Evolutionary conservation across 92 coral and sea anemone genomes (phyloP), one percentile per base, ranked within the genome.

Genomic region (Virgularia gustaviana): DNA sequence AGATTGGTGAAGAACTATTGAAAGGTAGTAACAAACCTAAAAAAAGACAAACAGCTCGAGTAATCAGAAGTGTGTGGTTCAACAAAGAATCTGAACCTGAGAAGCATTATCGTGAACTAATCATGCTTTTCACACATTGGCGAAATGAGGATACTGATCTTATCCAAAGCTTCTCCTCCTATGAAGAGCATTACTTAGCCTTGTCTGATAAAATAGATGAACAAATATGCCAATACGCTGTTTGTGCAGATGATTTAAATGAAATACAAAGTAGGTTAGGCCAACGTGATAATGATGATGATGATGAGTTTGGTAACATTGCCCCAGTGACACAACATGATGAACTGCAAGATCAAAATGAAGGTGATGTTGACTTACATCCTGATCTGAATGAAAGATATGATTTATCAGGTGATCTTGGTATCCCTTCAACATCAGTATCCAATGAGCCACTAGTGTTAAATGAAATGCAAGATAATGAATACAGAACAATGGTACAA

Each of bases 71-170:
- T 72, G 62, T 36, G 33, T 79, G 84, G 63, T 79, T 72, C 63
- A 71, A 63, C 49, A 83, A 66, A 49, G 70, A 81, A 75, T 53
- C 63, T 18, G 57, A 79, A 35, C 84, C 79, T 42, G 79, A 83
- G 68, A 78, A 79, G 43, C 83, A 63, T 53, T 56, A 59, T 49
- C n/a, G n/a, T n/a, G 88, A 83, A 58, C 62, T 77, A 38, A 83
- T 74, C 6, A 84, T 84, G 88, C 74, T 84, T 8, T 84, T 84
- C 49, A 84, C 85, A 18, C 62, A 81, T 23, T 79, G 85, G 88
- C 63, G 88, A 67, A 84, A 84, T 79, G 82, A 84, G 68, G 78
- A 79, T 43, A 79, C 77, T 33, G 81, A 84, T 51, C 60, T 79
- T 70, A 55, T 72, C 23, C 78, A 73, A 8, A 71, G 55, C 36